Evolutionary conservation across 2,888 invertebrate species (phyloP).

Genomic region (Agrochola circellaris): DNA sequence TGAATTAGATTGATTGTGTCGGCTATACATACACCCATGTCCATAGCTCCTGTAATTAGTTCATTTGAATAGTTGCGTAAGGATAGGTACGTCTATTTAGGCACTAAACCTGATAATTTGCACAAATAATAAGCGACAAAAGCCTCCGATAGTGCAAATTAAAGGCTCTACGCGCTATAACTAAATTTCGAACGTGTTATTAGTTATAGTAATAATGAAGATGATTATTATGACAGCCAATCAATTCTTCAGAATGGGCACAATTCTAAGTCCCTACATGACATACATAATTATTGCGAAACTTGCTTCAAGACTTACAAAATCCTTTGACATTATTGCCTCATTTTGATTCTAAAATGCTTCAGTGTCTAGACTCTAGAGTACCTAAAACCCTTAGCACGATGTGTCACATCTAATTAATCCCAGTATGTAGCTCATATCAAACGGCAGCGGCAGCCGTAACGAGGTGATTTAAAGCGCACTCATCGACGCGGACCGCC

Average conservation of each 20-base stretch:
- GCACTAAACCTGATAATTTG: not conserved
- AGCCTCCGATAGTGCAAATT: not conserved
- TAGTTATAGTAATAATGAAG: not conserved
- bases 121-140: conserved; percentile 1
- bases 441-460: conserved; percentile 64
- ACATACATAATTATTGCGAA: not conserved
- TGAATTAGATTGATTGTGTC: conserved; percentile 17
- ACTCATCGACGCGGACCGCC: conserved; percentile 71
- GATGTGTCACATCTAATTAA: conserved; percentile 59
- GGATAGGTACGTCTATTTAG: not conserved
- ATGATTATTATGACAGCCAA: not conserved
- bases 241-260: not conserved
- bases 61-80: not conserved
- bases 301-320: not conserved
- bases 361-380: conserved; percentile 22
- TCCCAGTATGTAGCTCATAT: conserved; percentile 59
- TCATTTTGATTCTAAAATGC: not conserved
- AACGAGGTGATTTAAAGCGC: conserved; percentile 73
- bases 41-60: conserved; percentile 1
- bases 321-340: not conserved
- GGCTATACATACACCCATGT: not conserved
- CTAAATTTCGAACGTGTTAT: not conserved
- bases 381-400: not conserved
- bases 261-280: not conserved
- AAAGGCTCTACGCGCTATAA: not conserved